Evolutionary conservation across 2,113 vertebrate genomes (phyloP).

Genomic region (Zosterops pallidus): DNA sequence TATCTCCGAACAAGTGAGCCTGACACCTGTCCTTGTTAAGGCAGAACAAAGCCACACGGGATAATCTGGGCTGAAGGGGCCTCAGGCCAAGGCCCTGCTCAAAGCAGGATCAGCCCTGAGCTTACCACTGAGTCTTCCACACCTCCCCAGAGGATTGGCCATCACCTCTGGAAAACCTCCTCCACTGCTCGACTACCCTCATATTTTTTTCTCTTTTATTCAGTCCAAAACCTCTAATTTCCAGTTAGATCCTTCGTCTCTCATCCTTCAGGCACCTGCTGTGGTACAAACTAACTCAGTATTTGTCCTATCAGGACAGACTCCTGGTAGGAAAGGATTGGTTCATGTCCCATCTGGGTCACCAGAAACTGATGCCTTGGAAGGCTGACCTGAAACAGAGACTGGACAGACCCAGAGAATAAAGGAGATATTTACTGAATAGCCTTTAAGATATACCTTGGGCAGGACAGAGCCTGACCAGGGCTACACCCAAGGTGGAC

Average conservation of each 20-base stretch:
- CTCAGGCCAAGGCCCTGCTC: not conserved
- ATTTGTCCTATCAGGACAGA: not conserved
- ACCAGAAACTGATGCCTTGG: too few species aligned
- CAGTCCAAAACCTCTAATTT: not conserved
- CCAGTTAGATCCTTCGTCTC: not conserved
- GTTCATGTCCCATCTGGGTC: too few species aligned
- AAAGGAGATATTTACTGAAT: too few species aligned
- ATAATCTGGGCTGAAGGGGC: not conserved
- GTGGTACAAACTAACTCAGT: not conserved
- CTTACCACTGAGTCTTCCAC: not conserved
- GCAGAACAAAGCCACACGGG: fast-evolving
- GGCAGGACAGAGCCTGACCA: too few species aligned
- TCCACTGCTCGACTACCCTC: not conserved
- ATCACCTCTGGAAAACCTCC: not conserved
- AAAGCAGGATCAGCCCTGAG: not conserved
- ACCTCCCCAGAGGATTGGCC: not conserved
- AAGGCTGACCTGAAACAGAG: too few species aligned
- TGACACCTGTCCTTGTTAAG: not conserved
- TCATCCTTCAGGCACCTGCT: not conserved
- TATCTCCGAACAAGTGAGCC: not conserved
- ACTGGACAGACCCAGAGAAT: too few species aligned
- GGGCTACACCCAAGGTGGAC: too few species aligned
- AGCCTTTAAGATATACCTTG: too few species aligned
- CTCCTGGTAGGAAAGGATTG: too few species aligned
- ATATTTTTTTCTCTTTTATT: not conserved